Conservation (phyloP, 2,888 invertebrate species). For the Bhutanitis thaidina region DNA sequence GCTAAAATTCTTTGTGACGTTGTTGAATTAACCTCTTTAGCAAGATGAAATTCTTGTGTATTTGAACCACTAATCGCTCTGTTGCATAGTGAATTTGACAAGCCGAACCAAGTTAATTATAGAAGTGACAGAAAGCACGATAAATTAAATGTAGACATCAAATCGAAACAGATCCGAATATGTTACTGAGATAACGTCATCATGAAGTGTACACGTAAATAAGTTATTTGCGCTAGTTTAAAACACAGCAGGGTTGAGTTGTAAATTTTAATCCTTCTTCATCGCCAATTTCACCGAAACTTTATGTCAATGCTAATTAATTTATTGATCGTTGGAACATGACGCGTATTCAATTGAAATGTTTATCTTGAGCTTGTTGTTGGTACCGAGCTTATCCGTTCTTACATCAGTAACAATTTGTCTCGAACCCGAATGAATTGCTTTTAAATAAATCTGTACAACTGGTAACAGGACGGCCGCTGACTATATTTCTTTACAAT, state of each 20-base stretch:
- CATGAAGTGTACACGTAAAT: too few relatives aligned
- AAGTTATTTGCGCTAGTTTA: too few relatives aligned
- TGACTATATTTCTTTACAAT: constrained; percentile 15
- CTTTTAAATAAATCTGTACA: constrained; percentile 19
- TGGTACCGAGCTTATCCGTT: constrained; percentile 7
- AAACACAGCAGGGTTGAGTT: not conserved
- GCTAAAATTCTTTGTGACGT: too few relatives aligned
- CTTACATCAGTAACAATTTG: constrained; percentile 17
- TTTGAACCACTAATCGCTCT: too few relatives aligned
- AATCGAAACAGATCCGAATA: too few relatives aligned
- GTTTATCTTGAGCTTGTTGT: constrained; percentile 8
- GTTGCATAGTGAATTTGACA: too few relatives aligned
- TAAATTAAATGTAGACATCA: too few relatives aligned
- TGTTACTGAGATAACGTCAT: too few relatives aligned
- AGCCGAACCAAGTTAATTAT: too few relatives aligned
- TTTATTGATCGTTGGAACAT: constrained; percentile 10
- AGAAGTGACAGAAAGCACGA: too few relatives aligned
- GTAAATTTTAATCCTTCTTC: not conserved
- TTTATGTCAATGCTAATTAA: constrained; percentile 9
- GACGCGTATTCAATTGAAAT: constrained; percentile 15
- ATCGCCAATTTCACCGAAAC: not conserved
- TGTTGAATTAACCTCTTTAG: too few relatives aligned
- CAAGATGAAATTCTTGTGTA: too few relatives aligned
- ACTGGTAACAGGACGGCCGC: not conserved
- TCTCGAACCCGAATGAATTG: constrained; percentile 12